These are phyloP conservation scores for Yoshiicerus persimilis DNA, from an alignment of 1,140 invertebrate species.

Conservation along the genomic window DNA sequence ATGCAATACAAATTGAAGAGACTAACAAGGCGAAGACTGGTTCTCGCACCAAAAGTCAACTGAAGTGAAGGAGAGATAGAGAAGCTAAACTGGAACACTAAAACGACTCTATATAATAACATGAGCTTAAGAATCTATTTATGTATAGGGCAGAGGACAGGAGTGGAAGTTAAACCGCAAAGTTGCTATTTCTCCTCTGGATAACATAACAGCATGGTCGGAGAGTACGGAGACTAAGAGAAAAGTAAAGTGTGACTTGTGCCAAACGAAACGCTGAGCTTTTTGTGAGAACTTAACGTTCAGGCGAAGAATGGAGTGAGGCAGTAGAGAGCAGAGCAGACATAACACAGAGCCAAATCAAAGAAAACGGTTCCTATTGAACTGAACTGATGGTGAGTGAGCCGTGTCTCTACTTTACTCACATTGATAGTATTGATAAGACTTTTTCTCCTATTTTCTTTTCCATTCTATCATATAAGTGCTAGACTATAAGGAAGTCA, in stretches of 20 bases:
- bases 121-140: neutral
- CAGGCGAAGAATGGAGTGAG: neutral
- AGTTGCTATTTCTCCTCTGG: neutral
- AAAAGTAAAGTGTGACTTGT: neutral
- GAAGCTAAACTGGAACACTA: neutral
- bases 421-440: constrained; percentile 1
- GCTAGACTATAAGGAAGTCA: neutral
- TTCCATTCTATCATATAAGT: neutral
- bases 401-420: neutral
- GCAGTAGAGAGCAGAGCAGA: neutral
- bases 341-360: neutral
- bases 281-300: neutral
- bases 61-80: neutral
- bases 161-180: neutral
- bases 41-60: neutral
- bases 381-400: neutral
- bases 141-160: neutral
- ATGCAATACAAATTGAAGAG: neutral
- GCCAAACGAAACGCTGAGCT: neutral
- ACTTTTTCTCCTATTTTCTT: neutral
- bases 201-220: neutral
- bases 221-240: neutral
- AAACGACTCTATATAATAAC: neutral
- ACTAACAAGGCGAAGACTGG: neutral
- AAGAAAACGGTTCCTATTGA: constrained; percentile 4